These are phyloP conservation scores for Passer montanus DNA, from an alignment of 2,113 vertebrate species.

Conservation along the genomic window DNA sequence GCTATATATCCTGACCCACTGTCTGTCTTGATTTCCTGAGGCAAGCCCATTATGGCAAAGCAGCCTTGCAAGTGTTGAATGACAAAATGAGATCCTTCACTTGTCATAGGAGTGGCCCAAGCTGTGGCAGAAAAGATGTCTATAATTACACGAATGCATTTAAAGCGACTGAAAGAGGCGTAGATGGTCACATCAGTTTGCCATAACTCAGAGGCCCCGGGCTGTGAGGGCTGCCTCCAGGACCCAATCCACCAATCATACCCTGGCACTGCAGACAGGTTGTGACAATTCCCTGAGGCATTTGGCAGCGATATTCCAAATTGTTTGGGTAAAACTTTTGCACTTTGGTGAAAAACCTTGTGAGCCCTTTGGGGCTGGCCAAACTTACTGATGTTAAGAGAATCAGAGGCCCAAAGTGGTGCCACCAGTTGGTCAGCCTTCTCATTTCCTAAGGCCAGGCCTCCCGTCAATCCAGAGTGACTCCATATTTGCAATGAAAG, in stretches of 20 bases:
- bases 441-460: not conserved
- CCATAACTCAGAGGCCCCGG: not conserved
- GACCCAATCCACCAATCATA: not conserved
- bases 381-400: not conserved
- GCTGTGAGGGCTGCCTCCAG: not conserved
- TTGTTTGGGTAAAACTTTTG: not conserved
- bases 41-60: not conserved
- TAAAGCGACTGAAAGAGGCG: too few relatives aligned
- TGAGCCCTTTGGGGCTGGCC: not conserved
- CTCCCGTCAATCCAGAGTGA: not conserved
- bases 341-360: not conserved
- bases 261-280: not conserved
- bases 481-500: too few relatives aligned
- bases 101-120: not conserved
- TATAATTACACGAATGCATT: not conserved
- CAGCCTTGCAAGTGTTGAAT: not conserved
- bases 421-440: not conserved
- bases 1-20: not conserved
- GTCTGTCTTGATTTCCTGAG: not conserved
- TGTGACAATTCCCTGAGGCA: not conserved
- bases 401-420: not conserved
- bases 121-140: not conserved
- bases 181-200: not conserved
- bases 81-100: not conserved
- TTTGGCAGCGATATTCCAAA: not conserved